Conservation (phyloP, 2,797 vertebrate species). For the Clamator glandarius region DNA sequence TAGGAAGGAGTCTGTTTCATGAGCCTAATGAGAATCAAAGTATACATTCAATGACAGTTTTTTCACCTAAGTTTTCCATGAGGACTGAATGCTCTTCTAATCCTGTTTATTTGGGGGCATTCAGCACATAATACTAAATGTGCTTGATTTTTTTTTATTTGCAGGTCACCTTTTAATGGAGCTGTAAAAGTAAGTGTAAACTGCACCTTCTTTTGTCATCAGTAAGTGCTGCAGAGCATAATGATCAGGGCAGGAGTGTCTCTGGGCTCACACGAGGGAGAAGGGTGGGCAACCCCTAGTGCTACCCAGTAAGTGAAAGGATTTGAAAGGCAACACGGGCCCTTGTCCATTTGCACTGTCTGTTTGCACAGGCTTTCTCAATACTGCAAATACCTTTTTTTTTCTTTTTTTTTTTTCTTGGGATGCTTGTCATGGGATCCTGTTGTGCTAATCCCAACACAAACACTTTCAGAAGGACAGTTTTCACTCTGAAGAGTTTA, state of each 20-base stretch:
- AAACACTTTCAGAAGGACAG: neutral
- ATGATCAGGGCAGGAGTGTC: slow-evolving; percentile 36
- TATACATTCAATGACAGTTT: neutral
- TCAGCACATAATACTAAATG: slow-evolving; percentile 69
- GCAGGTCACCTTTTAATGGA: slow-evolving; percentile 74
- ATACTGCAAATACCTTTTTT: neutral
- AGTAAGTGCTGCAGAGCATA: slow-evolving; percentile 52
- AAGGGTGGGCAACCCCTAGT: slow-evolving; percentile 41
- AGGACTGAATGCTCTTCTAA: slow-evolving; percentile 56
- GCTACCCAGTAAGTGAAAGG: slow-evolving; percentile 3
- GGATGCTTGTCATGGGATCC: neutral
- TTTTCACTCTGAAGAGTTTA: neutral
- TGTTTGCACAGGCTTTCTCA: slow-evolving; percentile 17
- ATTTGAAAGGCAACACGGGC: slow-evolving; percentile 14
- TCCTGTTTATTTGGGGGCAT: slow-evolving; percentile 59
- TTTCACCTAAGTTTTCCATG: slow-evolving; percentile 5
- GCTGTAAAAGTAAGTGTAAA: slow-evolving; percentile 72
- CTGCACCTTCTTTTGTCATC: slow-evolving; percentile 63
- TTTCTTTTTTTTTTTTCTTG: neutral
- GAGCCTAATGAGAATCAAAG: neutral
- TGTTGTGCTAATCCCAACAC: neutral
- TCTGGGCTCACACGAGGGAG: slow-evolving; percentile 44
- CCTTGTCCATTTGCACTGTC: slow-evolving; percentile 6
- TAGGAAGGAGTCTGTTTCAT: neutral
- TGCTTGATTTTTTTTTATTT: slow-evolving; percentile 71